A percentile compares a stretch with the other conserved stretches of the same genome.
Evolutionary conservation across 2,797 vertebrate genomes (phyloP).

Genomic region (Microctenopoma stevenorrisi): DNA sequence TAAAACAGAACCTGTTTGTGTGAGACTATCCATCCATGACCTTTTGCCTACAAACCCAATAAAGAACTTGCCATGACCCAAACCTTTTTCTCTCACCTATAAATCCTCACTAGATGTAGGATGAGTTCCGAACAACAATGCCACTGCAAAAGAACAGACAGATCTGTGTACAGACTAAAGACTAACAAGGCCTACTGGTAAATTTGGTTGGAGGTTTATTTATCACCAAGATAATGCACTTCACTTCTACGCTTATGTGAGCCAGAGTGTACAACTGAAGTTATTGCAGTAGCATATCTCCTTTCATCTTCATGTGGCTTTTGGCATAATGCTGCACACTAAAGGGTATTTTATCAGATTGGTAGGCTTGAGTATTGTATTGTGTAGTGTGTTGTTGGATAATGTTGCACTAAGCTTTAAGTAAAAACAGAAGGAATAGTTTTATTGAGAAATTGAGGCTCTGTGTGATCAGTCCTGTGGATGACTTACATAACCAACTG

Average conservation of each 20-base stretch:
- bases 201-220: constrained; percentile 21
- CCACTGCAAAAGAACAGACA: constrained; percentile 1
- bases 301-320: not conserved
- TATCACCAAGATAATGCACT: constrained; percentile 23
- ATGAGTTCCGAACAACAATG: constrained; percentile 20
- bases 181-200: constrained; percentile 23
- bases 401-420: not conserved
- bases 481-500: constrained; percentile 33
- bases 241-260: constrained; percentile 21
- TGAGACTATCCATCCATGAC: constrained; percentile 50
- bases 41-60: constrained; percentile 69
- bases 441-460: constrained; percentile 4
- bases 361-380: not conserved
- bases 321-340: not conserved
- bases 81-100: constrained; percentile 31
- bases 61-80: constrained; percentile 42
- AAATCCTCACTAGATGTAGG: constrained; percentile 26
- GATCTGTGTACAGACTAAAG: not conserved
- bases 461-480: not conserved
- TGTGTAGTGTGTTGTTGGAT: not conserved
- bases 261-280: not conserved
- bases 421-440: not conserved
- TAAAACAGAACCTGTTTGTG: constrained; percentile 57
- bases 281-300: not conserved
- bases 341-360: not conserved